Percentiles rank a stretch among this genome's conserved stretches.
phyloP scores from a whole-genome alignment of 2,113 vertebrate species.

The Trematocara variabile region DNA sequence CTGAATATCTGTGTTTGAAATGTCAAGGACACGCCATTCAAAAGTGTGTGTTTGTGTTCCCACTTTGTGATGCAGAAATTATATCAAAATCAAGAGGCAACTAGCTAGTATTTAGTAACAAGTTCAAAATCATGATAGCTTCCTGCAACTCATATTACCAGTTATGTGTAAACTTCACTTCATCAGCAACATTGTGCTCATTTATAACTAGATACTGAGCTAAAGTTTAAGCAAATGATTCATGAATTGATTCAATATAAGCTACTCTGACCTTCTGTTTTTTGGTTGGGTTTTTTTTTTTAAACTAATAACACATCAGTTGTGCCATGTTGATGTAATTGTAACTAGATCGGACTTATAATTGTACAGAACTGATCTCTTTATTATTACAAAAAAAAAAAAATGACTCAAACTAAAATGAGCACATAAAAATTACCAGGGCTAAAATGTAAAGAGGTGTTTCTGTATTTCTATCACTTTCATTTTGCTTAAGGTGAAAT shows the following conservation, averaged over 20 bases:
- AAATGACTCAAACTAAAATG: not conserved
- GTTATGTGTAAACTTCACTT: not conserved
- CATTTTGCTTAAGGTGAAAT: not conserved
- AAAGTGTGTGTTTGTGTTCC: not conserved
- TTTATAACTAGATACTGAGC: not conserved
- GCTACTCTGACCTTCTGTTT: not conserved
- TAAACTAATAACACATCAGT: not conserved
- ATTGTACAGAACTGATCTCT: not conserved
- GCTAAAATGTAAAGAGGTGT: not conserved
- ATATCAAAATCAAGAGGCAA: not conserved
- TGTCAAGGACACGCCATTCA: slow-evolving; percentile 47
- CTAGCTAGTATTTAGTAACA: not conserved
- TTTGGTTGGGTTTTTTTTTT: not conserved
- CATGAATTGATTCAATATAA: not conserved
- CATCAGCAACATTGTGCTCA: not conserved
- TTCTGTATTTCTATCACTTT: not conserved
- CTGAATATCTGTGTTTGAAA: slow-evolving; percentile 79
- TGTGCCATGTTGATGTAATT: not conserved
- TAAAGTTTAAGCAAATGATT: not conserved
- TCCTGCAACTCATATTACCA: not conserved
- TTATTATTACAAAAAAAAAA: not conserved
- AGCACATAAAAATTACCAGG: not conserved
- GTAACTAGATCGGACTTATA: not conserved
- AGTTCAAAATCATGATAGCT: not conserved
- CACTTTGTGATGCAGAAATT: not conserved